Evolutionary conservation across 2,888 invertebrate genomes (phyloP).

Genomic region (Cacoxenus indagator): DNA sequence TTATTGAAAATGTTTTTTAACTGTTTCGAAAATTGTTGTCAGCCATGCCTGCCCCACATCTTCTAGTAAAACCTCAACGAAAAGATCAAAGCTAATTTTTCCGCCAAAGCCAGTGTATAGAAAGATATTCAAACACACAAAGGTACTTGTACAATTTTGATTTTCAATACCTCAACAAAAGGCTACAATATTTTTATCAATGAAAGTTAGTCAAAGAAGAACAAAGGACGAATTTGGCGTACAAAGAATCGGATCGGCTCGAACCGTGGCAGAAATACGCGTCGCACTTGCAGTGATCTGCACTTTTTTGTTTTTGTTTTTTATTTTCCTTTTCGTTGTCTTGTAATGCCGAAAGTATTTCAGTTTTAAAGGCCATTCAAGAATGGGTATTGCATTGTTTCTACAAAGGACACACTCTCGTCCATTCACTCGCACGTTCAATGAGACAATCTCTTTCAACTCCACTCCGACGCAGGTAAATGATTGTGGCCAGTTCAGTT

Average conservation of each 20-base stretch:
- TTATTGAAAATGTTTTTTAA: too few species aligned
- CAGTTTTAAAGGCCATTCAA: background rate
- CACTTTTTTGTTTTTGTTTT: background rate
- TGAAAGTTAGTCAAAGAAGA: constrained; percentile 4
- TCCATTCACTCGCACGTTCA: background rate
- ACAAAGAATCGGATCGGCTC: background rate
- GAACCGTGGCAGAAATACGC: background rate
- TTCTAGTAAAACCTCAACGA: background rate
- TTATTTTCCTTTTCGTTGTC: background rate
- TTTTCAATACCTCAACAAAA: background rate
- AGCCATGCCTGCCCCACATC: too few species aligned
- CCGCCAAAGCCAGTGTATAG: constrained; percentile 8
- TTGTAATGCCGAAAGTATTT: background rate
- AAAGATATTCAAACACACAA: background rate
- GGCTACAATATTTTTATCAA: constrained; percentile 9
- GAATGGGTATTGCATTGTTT: background rate
- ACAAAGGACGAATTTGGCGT: background rate
- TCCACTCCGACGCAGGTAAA: background rate
- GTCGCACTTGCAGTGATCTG: constrained; percentile 24
- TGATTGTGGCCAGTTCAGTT: background rate
- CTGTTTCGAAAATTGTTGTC: too few species aligned
- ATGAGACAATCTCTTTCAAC: background rate
- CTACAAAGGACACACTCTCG: background rate
- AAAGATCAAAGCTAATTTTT: background rate
- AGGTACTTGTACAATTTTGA: background rate